Base-by-base conservation (phyloP, 2,888 invertebrate species). In the Digitonthophagus gazella region DNA sequence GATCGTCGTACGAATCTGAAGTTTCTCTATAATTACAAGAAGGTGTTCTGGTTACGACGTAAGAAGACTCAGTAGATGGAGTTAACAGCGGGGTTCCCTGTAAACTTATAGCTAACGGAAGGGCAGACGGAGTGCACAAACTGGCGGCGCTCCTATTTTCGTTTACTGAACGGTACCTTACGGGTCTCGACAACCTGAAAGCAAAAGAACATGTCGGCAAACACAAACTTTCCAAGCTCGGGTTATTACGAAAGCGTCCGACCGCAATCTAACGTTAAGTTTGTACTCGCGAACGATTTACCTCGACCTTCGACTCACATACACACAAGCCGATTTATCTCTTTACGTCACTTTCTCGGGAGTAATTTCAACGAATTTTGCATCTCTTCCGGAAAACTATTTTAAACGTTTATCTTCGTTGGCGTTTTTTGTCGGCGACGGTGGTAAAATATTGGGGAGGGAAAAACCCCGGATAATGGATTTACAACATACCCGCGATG, bases 41-140 rank as follows among this genome's bases (percentile, higher is more conserved):
- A 14, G 82, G 80, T 20, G 82, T 82, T 65, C 81, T 74, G 56
- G 80, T 78, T 57, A 82, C 80, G 74, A 77, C 74, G 69, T 79
- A 81, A 16, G 81, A 80, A 11, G 81, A 80, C 65, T 78, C 78
- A 8, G 80, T 81, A 15, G 81, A 81, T 6, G 83, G 82, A 61
- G 82, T 83, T 22, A 83, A 75, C 61, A 85, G 77, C 15, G 85
- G 85, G 5, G 91, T 88, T 3, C 90, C 90, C 77, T 92, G 89
- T 66, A 92, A 86, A 72, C 92, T 92, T 79, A 92, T 91, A 71
- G 92, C 91, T 74, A 93, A 80, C 0, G 93, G 92, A 11, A 92
- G 82, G 0, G 91, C 89, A 16, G 92, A 90, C 15, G 91, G 86
- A 2, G 90, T 90, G 78, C 91, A 91, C 6, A 91, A 83, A 76